These are phyloP conservation scores for Cisticola juncidis DNA, from an alignment of 2,113 vertebrate species.

Conservation along the genomic window DNA sequence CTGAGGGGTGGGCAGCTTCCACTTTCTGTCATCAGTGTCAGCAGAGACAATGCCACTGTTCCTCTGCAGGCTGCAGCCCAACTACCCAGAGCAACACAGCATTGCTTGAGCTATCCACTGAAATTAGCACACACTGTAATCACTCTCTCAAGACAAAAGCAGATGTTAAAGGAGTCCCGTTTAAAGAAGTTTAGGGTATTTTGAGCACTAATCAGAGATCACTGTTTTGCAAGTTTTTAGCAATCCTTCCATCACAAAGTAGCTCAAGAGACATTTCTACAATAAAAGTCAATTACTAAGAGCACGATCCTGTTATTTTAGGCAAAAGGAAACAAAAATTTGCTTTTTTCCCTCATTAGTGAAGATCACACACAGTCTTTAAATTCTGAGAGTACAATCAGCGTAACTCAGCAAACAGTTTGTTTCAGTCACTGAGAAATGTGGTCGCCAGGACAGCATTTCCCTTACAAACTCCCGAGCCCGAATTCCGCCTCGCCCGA, in stretches of 20 bases:
- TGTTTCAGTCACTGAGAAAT: not conserved
- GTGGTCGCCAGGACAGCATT: rapidly evolving
- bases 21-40: not conserved
- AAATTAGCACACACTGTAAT: not conserved
- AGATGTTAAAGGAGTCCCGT: not conserved
- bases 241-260: not conserved
- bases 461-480: not conserved
- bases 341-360: not conserved
- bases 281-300: not conserved
- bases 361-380: not conserved
- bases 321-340: not conserved
- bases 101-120: not conserved
- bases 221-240: not conserved
- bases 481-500: not conserved
- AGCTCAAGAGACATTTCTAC: not conserved
- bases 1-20: not conserved
- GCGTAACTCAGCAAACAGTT: not conserved
- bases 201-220: not conserved
- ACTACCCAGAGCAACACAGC: not conserved
- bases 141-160: not conserved
- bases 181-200: not conserved
- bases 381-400: not conserved
- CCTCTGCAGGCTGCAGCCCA: not conserved
- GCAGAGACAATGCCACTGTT: rapidly evolving
- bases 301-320: not conserved